Evolutionary conservation across 2,888 invertebrate genomes (phyloP).

Genomic region (Baccha elongata): DNA sequence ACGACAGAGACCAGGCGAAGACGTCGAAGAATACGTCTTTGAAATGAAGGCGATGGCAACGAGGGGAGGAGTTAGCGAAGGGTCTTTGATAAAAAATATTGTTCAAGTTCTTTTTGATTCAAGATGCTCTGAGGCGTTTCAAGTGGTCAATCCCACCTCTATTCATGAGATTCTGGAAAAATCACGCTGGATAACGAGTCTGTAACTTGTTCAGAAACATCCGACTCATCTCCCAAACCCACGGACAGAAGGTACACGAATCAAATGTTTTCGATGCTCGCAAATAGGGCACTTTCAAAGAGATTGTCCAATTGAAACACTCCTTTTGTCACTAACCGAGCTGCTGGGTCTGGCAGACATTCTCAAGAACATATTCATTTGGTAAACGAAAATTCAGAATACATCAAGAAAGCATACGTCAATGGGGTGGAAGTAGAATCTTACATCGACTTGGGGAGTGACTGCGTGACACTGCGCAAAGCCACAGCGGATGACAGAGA

Average conservation of each 20-base stretch:
- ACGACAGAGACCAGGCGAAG: too few relatives aligned
- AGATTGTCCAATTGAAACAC: background rate
- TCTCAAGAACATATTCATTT: background rate
- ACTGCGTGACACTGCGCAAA: background rate
- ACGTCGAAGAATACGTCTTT: too few relatives aligned
- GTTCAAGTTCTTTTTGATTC: background rate
- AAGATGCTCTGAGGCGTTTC: background rate
- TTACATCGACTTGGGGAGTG: conserved; percentile 1
- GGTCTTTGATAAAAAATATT: background rate
- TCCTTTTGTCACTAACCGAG: background rate
- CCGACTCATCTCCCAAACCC: background rate
- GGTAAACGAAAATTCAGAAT: background rate
- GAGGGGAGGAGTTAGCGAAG: background rate
- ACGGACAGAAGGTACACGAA: background rate
- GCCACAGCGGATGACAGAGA: background rate
- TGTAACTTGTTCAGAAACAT: background rate
- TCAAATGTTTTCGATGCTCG: background rate
- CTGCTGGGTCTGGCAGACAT: background rate
- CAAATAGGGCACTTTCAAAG: background rate
- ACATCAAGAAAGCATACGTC: background rate
- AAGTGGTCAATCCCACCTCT: background rate
- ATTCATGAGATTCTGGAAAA: background rate
- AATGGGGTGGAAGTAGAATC: background rate
- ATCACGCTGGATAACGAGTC: background rate
- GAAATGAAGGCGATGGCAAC: too few relatives aligned